Percentiles rank a stretch among this genome's conserved stretches.
phyloP scores from a whole-genome alignment of 2,888 invertebrate species.

The Eristalis pertinax region DNA sequence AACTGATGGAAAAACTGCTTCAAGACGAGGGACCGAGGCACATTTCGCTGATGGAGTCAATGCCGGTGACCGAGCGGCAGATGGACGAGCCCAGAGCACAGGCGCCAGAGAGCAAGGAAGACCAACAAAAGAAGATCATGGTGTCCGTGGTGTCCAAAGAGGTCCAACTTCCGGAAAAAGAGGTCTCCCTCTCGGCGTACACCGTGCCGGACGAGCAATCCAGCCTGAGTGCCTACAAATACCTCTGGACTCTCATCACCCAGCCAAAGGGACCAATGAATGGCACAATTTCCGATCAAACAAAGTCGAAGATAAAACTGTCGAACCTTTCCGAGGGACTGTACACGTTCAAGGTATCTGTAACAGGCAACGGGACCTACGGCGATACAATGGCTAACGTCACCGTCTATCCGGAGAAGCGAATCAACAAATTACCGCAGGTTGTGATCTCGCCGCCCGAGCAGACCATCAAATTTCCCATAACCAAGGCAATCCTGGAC shows the following conservation, averaged over 20 bases:
- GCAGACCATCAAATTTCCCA: slow-evolving; percentile 94
- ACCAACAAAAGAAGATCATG: slow-evolving; percentile 85
- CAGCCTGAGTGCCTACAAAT: slow-evolving; percentile 90
- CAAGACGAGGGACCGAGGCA: slow-evolving; percentile 71
- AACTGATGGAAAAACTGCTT: slow-evolving; percentile 71
- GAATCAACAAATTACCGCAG: slow-evolving; percentile 91
- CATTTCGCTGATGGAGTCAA: slow-evolving; percentile 68
- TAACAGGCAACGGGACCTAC: slow-evolving; percentile 89
- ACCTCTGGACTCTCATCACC: slow-evolving; percentile 93
- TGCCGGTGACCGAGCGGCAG: slow-evolving; percentile 73
- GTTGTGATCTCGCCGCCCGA: slow-evolving; percentile 92
- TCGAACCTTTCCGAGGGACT: slow-evolving; percentile 92
- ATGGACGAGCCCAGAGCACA: slow-evolving; percentile 76
- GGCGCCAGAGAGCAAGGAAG: slow-evolving; percentile 75
- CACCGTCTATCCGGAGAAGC: slow-evolving; percentile 91
- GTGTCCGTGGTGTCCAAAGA: slow-evolving; percentile 90
- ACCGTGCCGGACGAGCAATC: slow-evolving; percentile 89
- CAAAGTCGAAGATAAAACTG: slow-evolving; percentile 90
- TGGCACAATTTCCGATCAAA: slow-evolving; percentile 91
- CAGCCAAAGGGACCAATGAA: slow-evolving; percentile 90
- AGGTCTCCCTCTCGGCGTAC: slow-evolving; percentile 91
- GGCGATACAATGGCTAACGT: slow-evolving; percentile 94
- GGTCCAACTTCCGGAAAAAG: slow-evolving; percentile 91
- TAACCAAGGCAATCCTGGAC: slow-evolving; percentile 94
- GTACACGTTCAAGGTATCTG: slow-evolving; percentile 92